Evolutionary conservation across 2,797 vertebrate species (phyloP), one percentile per base, ranked within the genome.

Genomic region (Anolis apletophallus): DNA sequence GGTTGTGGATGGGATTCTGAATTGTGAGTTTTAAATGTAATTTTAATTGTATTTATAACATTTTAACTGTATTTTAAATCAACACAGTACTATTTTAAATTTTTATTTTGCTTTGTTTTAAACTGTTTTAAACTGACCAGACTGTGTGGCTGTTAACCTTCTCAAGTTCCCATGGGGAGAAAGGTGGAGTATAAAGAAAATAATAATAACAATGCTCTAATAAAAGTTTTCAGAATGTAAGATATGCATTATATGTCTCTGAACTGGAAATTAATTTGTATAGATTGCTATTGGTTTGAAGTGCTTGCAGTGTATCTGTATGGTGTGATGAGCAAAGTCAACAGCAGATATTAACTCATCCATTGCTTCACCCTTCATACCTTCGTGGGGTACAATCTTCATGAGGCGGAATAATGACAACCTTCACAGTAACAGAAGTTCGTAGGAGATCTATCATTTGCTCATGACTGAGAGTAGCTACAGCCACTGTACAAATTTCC

Each of bases 381-480:
- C 98, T 99, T 96, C 98, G 98, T 0, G 98, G 98, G 0, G 98
- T 99, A 92, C 98, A 98, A 95, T 99, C 98, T 3, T 99, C 98
- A 1, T 99, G 97, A 0, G 98, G 98, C 9, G 98, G 98, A 88
- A 99, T 98, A 68, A 99, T 99, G 94, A 99, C 98, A 1, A 99
- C 98, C 93, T 98, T 99, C 86, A 99, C 98, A 0, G 98, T 99
- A 59, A 99, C 98, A 0, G 98, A 99, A 0, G 98, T 99, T 88
- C 98, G 96, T 88, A 99, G 97, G 77, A 99, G 98, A 88, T 99
- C 98, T 0, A 99, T 99, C 98, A 99, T 99, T 88, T 99, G 98
- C 94, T 99, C 98, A 0, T 99, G 98, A 86, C 98, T 98, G 90
- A 99, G 96, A 0, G 98, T 98, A 75, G 98, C 98, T 86, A 99